A percentile compares a stretch with the other conserved stretches of the same genome.
phyloP scores from a whole-genome alignment of 2,113 vertebrate species.

The Terrapene triunguis region DNA sequence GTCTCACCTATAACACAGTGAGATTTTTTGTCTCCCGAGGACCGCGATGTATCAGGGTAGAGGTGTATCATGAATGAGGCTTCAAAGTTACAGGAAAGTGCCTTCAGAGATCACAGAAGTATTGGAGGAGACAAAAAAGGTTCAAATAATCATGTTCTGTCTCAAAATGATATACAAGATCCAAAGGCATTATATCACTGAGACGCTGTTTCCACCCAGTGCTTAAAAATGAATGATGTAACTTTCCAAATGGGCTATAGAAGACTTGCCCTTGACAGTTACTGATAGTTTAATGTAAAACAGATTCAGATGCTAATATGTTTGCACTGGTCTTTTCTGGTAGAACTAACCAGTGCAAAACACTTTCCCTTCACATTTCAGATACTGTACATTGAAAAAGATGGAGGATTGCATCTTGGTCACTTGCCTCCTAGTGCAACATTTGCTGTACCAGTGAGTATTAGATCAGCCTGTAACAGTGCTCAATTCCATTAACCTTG shows the following conservation, averaged over 20 bases:
- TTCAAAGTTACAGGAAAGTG: conserved; percentile 37
- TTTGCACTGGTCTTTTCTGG: not conserved
- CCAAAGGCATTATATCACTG: conserved; percentile 37
- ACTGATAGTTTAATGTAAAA: conserved; percentile 14
- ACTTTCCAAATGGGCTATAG: not conserved
- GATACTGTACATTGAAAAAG: conserved; percentile 24
- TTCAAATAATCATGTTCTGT: conserved; percentile 6
- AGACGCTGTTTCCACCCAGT: conserved; percentile 16
- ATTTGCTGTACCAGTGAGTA: conserved; percentile 44
- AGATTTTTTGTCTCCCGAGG: too few species aligned
- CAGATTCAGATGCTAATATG: not conserved
- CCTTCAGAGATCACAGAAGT: not conserved
- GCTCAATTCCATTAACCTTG: not conserved
- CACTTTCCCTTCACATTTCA: not conserved
- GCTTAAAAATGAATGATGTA: not conserved
- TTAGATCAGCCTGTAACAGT: not conserved
- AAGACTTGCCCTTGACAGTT: not conserved
- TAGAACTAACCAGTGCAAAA: not conserved
- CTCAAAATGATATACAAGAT: conserved; percentile 34
- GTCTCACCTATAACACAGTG: too few species aligned
- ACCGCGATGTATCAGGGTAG: too few species aligned
- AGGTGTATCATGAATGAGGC: not conserved
- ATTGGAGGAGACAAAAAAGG: not conserved
- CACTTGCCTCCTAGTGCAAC: conserved; percentile 61
- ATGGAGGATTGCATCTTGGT: conserved; percentile 58